Evolutionary conservation across 2,113 vertebrate species (phyloP).

Genomic region (Gallinago media): DNA sequence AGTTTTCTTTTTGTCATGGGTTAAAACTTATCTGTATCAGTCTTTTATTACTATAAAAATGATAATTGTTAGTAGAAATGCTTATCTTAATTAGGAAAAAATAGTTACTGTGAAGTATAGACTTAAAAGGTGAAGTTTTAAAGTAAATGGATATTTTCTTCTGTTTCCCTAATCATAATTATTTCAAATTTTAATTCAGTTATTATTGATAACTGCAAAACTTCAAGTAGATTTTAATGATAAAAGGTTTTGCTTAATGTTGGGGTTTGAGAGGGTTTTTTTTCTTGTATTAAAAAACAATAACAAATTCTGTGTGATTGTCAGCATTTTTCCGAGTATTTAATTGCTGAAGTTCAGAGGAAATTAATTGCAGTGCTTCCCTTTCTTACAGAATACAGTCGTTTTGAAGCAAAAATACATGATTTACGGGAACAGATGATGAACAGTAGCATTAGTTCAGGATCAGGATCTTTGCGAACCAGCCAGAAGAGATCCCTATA

Average conservation of each 20-base stretch:
- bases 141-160: neutral
- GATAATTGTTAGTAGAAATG: neutral
- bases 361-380: neutral
- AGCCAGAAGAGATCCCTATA: conserved; percentile 96
- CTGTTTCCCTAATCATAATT: neutral
- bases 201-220: neutral
- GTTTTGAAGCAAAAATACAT: conserved; percentile 97
- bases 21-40: neutral
- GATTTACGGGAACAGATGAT: conserved; percentile 98
- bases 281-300: neutral
- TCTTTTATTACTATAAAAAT: neutral
- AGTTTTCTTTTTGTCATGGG: neutral
- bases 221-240: neutral
- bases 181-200: neutral
- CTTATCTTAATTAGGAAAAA: neutral
- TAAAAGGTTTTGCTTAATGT: neutral
- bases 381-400: conserved; percentile 87
- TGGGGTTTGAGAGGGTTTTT: neutral
- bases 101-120: neutral
- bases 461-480: conserved; percentile 92
- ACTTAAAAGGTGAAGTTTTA: neutral
- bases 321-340: neutral
- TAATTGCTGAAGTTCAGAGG: neutral
- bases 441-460: conserved; percentile 98
- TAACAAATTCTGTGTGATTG: neutral